Base-by-base conservation (phyloP, 2,113 vertebrate genomes). In the Garra rufa region DNA sequence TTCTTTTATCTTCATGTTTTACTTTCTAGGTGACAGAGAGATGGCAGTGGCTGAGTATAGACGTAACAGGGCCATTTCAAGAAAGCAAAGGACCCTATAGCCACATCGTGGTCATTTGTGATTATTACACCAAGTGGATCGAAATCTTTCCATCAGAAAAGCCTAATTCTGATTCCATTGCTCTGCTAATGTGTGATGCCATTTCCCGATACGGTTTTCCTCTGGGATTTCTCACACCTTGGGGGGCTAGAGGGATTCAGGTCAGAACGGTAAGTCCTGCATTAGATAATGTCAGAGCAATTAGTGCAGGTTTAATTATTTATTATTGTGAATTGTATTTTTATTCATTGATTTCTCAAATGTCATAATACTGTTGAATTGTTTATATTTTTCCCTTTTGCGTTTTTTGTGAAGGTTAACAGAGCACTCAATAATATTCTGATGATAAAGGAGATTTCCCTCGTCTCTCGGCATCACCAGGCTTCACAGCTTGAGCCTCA, bases 1-100 rank as follows among this genome's bases (percentile, higher is more conserved):
- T 57, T 13, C 44, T 83, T 65, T 67, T 67, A 52, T 82, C 3
- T 74, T n/a, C 41, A 52, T 52, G 6, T 75, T 11, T 85, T 74
- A 0, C 9, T 70, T 87, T 87, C 3, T 85, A 94, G 93, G 91
- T 93, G 82, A 91, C 76, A 0, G 91, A 89, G 74, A 67, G 92
- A 17, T 93, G 92, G 93, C 87, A 93, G 83, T 94, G 93, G 93
- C 90, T 94, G 0, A 90, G 89, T 11, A 85, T 94, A 88, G 93
- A 94, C 21, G 81, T 94, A 44, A 87, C 92, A 7, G 93, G 93
- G 4, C 92, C 92, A 1, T 82, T 94, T 44, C 91, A 90, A 1
- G 57, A 76, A 24, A 93, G 92, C 0, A 67, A 41, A 10, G 92
- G 88, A 2, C 90, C 87, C n/a, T 87, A 92, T 89, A 89, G 82